phyloP scores from a whole-genome alignment of 2,113 vertebrate species.

The Albula goreensis region DNA sequence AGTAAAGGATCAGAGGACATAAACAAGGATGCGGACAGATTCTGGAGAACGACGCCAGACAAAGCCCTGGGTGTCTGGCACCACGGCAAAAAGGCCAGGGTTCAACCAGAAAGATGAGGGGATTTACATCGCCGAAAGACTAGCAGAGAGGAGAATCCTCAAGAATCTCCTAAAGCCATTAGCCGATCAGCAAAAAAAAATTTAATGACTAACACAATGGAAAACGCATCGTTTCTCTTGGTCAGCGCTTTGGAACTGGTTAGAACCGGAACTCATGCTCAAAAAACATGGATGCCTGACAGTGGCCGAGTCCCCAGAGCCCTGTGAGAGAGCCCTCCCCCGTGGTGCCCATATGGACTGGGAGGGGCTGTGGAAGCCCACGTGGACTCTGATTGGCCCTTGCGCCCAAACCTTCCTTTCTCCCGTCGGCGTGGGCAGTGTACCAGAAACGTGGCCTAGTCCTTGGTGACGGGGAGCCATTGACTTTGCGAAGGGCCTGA shows the following conservation, averaged over 20 bases:
- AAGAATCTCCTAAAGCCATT: not conserved
- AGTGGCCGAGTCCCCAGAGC: not conserved
- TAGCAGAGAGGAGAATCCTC: not conserved
- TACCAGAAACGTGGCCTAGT: not conserved
- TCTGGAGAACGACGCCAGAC: not conserved
- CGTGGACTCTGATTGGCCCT: no score
- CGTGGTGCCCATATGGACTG: not conserved
- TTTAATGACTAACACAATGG: not conserved
- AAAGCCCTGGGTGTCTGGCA: not conserved
- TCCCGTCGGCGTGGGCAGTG: not conserved
- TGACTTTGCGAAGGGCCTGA: not conserved
- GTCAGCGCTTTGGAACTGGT: not conserved
- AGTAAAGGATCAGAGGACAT: not conserved
- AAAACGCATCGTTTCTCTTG: not conserved
- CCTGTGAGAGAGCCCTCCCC: not conserved
- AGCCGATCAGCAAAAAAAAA: not conserved
- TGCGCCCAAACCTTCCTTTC: no score
- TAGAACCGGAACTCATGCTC: not conserved
- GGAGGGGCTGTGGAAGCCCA: no score
- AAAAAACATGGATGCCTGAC: not conserved
- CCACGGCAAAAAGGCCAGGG: not conserved
- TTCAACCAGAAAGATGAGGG: not conserved
- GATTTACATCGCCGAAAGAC: not conserved
- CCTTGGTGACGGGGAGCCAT: not conserved
- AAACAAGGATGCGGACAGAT: not conserved